These are phyloP conservation scores for Amblyornis subalaris DNA, from an alignment of 2,113 vertebrate genomes.

Conservation along the genomic window DNA sequence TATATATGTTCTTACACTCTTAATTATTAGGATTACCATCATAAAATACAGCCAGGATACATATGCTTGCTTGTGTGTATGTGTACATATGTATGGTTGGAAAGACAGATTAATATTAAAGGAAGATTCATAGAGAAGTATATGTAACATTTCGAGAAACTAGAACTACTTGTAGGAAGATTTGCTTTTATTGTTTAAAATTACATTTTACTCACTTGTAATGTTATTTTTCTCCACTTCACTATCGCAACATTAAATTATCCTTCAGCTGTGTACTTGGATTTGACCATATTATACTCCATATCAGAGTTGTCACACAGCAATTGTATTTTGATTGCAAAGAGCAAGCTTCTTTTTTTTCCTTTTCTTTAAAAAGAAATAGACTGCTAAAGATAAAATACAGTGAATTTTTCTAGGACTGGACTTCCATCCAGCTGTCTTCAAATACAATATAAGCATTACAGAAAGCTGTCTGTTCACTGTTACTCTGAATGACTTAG, in stretches of 20 bases:
- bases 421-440: neutral
- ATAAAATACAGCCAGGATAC: neutral
- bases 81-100: fast-evolving
- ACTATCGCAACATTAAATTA: neutral
- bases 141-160: neutral
- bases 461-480: neutral
- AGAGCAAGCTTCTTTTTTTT: neutral
- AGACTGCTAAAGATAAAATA: neutral
- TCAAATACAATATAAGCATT: neutral
- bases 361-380: neutral
- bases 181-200: neutral
- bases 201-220: neutral
- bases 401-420: neutral
- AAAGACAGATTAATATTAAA: neutral
- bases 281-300: neutral
- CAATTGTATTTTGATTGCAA: neutral
- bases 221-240: neutral
- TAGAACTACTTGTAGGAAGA: neutral
- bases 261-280: neutral
- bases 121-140: neutral
- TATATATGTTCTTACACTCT: neutral
- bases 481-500: neutral
- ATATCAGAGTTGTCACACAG: neutral
- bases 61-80: neutral
- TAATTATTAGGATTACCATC: neutral